Base-by-base conservation (phyloP, 1,140 invertebrate species). In the Globodera ellingtonae region DNA sequence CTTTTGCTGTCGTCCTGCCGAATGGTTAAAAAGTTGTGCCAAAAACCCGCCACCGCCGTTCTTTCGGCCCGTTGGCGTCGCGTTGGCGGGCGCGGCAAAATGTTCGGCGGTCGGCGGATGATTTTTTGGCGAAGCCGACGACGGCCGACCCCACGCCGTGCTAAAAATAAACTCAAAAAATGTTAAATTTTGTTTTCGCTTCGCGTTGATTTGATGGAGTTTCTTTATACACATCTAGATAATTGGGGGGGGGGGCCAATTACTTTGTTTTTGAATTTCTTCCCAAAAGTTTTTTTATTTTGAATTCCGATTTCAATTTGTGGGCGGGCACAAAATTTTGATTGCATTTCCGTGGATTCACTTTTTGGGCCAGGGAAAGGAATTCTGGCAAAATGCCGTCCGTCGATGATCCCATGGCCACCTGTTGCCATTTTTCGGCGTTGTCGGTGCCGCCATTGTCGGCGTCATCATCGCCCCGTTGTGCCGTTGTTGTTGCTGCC, bases 21-120 rank as follows among this genome's bases (percentile, higher is more conserved):
- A 70, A 47, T 70, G 67, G 8, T 70, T 35, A 18, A 70, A 70
- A 5, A 70, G 35, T 70, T 70, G 67, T 47, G 67, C 67, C 67
- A 70, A 47, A 47, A 70, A 70, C 8, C 66, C 66, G 66, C 46
- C 67, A 24, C 46, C 67, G 15, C 56, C 56, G 56, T 62, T 62
- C 18, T 62, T 62, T 62, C 56, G 56, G 13, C 15, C 15, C 56
- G 56, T 62, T 18, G 56, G 56, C 18, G 56, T 62, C 6, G 56
- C 10, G 56, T 13, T 15, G 56, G 56, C 56, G 13, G 56, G 18
- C 13, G 56, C 3, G 56, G 56, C 56, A 18, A 62, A 62, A 6
- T 62, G 56, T 62, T 62, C 56, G 56, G 56, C 56, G 13, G 18
- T 62, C 50, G 50, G 50, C 4, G 10, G 0, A 9, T 52, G 50